Evolutionary conservation across 2,113 vertebrate genomes (phyloP), one percentile per base, ranked within the genome.

Genomic region (Ursus arctos): DNA sequence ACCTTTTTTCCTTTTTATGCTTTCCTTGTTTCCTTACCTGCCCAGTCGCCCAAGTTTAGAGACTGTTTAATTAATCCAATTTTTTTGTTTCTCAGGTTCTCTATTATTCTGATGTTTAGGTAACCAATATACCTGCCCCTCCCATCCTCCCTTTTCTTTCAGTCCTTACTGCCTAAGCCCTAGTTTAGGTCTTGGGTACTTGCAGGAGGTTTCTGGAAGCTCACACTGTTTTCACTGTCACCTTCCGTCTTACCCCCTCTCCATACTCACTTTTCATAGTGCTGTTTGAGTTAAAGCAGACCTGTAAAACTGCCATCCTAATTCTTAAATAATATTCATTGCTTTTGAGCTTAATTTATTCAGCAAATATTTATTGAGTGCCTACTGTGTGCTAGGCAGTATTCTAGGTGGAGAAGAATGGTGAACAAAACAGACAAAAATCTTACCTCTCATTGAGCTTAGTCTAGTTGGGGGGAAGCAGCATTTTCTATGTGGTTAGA

Each of bases 371-470:
- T 95, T 96, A 61, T 51, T 61, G 47, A 74, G 31, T 79, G 81
- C 49, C 19, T 86, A 1, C 49, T 59, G 0, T 76, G 10, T 86
- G 40, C 63, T 80, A 36, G 63, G 12, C 7, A 69, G 59, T 89
- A 53, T 86, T 91, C 53, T 85, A 49, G 18, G 18, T 87, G 47
- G 47, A 80, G 40, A 55, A 65, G 65, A 67, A 11, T 8, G 74
- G 21, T 77, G n/a, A 77, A 91, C 43, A 97, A 47, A 88, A 97
- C 31, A 72, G 31, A 82, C 31, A 51, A 40, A 86, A 95, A 12
- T 47, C 21, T 76, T 63, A 71, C 16, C 31, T 24, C 4, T 81
- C 1, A 0, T 55, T n/a, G 49, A 91, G 7, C 12, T 85, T 80
- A 33, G 49, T 76, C 59, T 84, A 72, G 18, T 92, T 69, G 67